These are phyloP conservation scores for Drosophila pseudoananassae DNA, from an alignment of 1,140 invertebrate genomes.

Conservation along the genomic window DNA sequence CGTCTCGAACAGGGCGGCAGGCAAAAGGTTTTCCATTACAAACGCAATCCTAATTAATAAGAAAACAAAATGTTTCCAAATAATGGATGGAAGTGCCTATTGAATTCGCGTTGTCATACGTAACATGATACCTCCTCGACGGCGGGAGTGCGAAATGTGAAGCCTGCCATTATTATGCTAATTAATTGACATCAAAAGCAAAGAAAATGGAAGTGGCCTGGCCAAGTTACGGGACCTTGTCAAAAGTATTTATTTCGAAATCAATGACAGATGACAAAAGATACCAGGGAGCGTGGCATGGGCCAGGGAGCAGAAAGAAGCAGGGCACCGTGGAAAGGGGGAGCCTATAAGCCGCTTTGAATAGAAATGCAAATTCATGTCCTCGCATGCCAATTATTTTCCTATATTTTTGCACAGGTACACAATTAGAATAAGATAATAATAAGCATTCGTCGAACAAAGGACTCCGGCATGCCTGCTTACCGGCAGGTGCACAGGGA, in stretches of 20 bases:
- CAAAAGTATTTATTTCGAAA: conserved; percentile 41
- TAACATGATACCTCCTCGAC: conserved; percentile 18
- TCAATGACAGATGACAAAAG: conserved; percentile 47
- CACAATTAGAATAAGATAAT: conserved; percentile 74
- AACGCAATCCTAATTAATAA: conserved; percentile 74
- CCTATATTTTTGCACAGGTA: conserved; percentile 19
- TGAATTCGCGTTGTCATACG: conserved; percentile 69
- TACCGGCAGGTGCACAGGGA: conserved; percentile 15
- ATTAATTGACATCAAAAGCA: conserved; percentile 78
- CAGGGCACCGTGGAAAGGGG: not conserved
- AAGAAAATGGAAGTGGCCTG: conserved; percentile 8
- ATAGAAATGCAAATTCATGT: conserved; percentile 80
- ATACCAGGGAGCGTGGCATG: not conserved
- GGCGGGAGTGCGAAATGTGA: conserved; percentile 65
- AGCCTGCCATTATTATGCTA: conserved; percentile 79
- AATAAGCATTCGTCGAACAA: conserved; percentile 60
- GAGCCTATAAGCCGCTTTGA: conserved; percentile 71
- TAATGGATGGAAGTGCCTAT: conserved; percentile 43
- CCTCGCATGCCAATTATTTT: conserved; percentile 40
- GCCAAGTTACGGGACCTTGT: conserved; percentile 26
- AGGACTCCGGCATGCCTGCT: conserved; percentile 12
- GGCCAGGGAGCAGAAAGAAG: not conserved
- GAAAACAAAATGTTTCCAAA: conserved; percentile 67
- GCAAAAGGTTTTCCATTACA: conserved; percentile 71
- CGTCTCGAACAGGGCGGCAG: conserved; percentile 1